phyloP scores from a whole-genome alignment of 2,888 invertebrate species.

The Nomada hirtipes region DNA sequence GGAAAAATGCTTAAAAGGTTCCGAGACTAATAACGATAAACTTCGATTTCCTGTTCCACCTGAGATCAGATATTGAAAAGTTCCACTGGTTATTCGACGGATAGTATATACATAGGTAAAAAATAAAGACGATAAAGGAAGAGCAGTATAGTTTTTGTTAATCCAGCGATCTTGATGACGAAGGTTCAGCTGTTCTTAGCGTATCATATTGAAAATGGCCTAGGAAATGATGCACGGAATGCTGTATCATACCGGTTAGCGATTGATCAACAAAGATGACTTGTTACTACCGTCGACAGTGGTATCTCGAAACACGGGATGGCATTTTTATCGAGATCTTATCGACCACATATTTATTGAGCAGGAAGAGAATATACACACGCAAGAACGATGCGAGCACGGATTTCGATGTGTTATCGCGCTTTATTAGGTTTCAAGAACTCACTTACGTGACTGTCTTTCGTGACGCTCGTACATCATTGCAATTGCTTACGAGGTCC shows the following conservation, averaged over 20 bases:
- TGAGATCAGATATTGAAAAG: conserved; percentile 35
- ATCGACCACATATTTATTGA: conserved; percentile 44
- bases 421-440: conserved; percentile 25
- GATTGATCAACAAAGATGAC: conserved; percentile 64
- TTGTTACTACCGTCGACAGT: conserved; percentile 56
- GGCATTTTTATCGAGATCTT: conserved; percentile 46
- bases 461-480: conserved; percentile 18
- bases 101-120: not conserved
- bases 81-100: conserved; percentile 27
- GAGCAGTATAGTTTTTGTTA: conserved; percentile 53
- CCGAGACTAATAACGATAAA: conserved; percentile 32
- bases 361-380: conserved; percentile 11
- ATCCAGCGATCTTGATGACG: conserved; percentile 59
- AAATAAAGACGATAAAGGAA: conserved; percentile 17
- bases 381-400: conserved; percentile 23
- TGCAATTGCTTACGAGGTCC: conserved; percentile 10
- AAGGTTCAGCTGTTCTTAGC: conserved; percentile 49
- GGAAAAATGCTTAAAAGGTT: conserved; percentile 40
- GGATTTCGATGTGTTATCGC: conserved; percentile 26
- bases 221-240: conserved; percentile 48
- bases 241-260: conserved; percentile 60
- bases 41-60: conserved; percentile 43
- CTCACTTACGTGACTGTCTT: conserved; percentile 27
- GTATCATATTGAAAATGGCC: conserved; percentile 58
- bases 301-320: conserved; percentile 27